These are phyloP conservation scores for Micrastur ruficollis DNA, from an alignment of 2,797 vertebrate species.

Conservation along the genomic window DNA sequence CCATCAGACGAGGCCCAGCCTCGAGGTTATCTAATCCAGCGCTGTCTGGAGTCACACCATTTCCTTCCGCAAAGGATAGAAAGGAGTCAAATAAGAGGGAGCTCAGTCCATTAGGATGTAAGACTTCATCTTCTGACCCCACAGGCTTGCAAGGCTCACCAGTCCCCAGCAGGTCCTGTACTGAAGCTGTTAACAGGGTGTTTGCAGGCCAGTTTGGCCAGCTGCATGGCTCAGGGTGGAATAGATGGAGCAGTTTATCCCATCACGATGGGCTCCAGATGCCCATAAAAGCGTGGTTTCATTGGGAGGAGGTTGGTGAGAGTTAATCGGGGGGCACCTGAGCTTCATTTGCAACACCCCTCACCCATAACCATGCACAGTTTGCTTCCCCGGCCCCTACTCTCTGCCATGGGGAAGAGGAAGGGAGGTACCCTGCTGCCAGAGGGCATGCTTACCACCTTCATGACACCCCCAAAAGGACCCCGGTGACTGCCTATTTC, in stretches of 20 bases:
- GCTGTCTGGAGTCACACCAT: neutral
- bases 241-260: neutral
- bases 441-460: slow-evolving; percentile 40
- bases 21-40: slow-evolving; percentile 23
- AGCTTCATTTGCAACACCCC: neutral
- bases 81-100: neutral
- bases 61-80: slow-evolving; percentile 14
- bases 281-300: neutral
- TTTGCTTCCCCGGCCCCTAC: neutral
- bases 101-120: neutral
- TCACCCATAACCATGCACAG: neutral
- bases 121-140: neutral
- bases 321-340: neutral
- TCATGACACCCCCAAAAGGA: slow-evolving; percentile 36
- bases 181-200: neutral
- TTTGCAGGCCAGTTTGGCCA: neutral
- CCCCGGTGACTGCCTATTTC: neutral
- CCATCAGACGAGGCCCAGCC: slow-evolving; percentile 7
- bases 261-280: neutral
- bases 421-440: neutral
- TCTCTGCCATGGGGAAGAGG: neutral
- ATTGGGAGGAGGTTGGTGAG: neutral
- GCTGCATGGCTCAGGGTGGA: neutral
- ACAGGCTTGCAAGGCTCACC: neutral
- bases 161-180: neutral